Percentiles rank a stretch among this genome's conserved stretches.
phyloP scores from a whole-genome alignment of 1,140 invertebrate genomes.

The Camponotus vicinus region DNA sequence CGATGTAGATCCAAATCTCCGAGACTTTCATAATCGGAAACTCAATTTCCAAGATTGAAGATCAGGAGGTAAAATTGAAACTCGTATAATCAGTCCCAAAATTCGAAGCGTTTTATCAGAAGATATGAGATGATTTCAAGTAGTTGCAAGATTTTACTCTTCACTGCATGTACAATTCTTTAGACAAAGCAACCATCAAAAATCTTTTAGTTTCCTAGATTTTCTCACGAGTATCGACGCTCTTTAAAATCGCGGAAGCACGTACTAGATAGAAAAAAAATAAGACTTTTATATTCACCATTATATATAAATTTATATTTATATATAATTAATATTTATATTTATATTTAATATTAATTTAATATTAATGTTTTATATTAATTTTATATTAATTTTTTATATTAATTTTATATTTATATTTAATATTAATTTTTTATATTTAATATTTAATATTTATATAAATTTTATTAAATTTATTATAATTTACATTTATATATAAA shows the following conservation, averaged over 20 bases:
- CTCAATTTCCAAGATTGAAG: slow-evolving; percentile 7
- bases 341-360: no score
- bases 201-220: neutral
- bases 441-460: no score
- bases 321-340: no score
- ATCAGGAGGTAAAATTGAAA: neutral
- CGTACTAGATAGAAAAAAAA: neutral
- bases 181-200: neutral
- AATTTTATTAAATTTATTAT: no score
- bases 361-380: no score
- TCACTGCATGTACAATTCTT: neutral
- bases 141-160: neutral
- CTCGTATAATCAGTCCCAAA: neutral
- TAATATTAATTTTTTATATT: no score
- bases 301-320: no score
- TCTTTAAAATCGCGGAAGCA: neutral
- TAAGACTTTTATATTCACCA: neutral
- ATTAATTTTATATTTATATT: no score
- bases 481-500: no score
- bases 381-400: no score
- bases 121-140: neutral
- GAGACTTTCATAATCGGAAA: slow-evolving; percentile 15
- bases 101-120: neutral
- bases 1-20: neutral
- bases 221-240: neutral